Conservation (phyloP, 2,797 vertebrate genomes). For the Tokudaia muenninki region DNA sequence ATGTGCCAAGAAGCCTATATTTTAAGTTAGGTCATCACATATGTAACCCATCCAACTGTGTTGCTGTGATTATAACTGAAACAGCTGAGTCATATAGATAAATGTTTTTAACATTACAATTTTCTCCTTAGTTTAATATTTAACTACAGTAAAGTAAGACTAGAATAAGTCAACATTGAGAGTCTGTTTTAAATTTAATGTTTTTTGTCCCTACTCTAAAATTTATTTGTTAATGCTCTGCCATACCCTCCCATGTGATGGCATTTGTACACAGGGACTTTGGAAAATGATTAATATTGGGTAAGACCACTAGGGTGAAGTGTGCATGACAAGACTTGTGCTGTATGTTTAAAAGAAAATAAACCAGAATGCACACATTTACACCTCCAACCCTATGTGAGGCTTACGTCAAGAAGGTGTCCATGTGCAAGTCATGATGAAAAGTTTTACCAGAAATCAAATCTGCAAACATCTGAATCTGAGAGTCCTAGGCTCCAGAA, state of each 20-base stretch:
- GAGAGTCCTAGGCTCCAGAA: background rate
- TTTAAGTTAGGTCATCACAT: slow-evolving; percentile 11
- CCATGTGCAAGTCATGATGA: background rate
- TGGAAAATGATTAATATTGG: background rate
- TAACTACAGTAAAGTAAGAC: background rate
- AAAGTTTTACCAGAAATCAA: background rate
- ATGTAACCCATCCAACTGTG: background rate
- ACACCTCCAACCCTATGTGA: background rate
- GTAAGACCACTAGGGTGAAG: background rate
- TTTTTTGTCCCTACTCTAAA: background rate
- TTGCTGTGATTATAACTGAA: background rate
- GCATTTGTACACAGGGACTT: background rate
- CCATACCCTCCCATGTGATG: background rate
- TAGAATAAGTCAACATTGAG: background rate
- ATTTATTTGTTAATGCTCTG: background rate
- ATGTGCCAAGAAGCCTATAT: background rate
- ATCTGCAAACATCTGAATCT: background rate
- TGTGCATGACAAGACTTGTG: background rate
- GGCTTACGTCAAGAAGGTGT: background rate
- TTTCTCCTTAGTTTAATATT: background rate
- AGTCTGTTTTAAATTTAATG: background rate
- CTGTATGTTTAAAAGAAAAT: background rate
- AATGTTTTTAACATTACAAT: background rate
- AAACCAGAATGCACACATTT: background rate
- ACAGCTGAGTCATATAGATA: background rate